Base-by-base conservation (phyloP, 2,888 invertebrate species). In the Myopa testacea region DNA sequence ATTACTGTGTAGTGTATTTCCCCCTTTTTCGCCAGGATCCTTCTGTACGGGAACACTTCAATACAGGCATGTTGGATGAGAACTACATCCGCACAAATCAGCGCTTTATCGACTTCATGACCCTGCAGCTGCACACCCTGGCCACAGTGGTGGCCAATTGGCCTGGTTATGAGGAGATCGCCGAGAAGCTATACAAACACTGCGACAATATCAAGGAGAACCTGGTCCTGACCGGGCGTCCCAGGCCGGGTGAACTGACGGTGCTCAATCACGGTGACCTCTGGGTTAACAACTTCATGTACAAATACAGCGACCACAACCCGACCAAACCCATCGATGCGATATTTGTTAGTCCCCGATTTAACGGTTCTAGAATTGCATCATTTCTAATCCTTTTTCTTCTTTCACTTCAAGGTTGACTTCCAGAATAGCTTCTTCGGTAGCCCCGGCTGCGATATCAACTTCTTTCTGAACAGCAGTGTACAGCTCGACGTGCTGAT, bases 251-350 rank as follows among this genome's bases (percentile, higher is more conserved):
- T 4, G 87, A 88, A 78, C 88, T 91, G 72, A 89, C 90, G 40
- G 91, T 91, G n/a, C 84, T 91, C 60, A 91, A 90, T 82, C 91
- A 91, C 82, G 91, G 91, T 14, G 91, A 91, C 81, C 85, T 91
- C 3, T 91, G 91, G 91, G 87, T 90, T n/a, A 91, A 91, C 78
- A 91, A 91, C 82, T 90, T 91, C 82, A 89, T 91, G 89, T 91
- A 91, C 83, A 89, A 90, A 81, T 90, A 91, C 81, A 82, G 89
- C 76, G 82, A 83, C 4, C 80, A 85, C 38, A 82, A 86, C 76
- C 87, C 87, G 78, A 81, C 82, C 4, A 81, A 81, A 60, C 87
- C 91, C 8, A 85, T 87, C 70, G 90, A 91, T 82, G 88, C 90
- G 65, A 87, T 87, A 78, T 89, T 90, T 80, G 90, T 90, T 84